Conservation (phyloP, 2,888 invertebrate species). For the Campoplex nolae region DNA sequence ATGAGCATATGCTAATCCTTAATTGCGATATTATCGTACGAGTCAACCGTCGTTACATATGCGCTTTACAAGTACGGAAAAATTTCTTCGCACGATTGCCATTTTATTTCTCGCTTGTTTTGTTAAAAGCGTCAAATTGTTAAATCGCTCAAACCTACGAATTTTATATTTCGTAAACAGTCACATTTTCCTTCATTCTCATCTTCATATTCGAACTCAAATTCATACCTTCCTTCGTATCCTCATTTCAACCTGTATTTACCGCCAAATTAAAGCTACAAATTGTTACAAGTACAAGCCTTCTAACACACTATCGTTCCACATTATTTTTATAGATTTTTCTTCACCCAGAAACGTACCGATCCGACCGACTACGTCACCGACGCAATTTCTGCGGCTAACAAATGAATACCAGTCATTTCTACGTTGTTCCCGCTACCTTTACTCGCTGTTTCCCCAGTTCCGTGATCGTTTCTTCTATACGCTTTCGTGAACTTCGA, state of each 20-base stretch:
- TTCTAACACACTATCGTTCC: not conserved
- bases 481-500: conserved; percentile 63
- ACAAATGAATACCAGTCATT: conserved; percentile 22
- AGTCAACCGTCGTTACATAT: too few relatives aligned
- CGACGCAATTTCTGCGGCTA: conserved; percentile 34
- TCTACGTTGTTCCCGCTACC: conserved; percentile 9
- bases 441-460: not conserved
- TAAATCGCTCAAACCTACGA: not conserved
- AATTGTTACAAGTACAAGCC: not conserved
- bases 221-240: not conserved
- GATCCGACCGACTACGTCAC: conserved; percentile 14
- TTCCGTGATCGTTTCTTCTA: conserved; percentile 60
- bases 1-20: conserved; percentile 15
- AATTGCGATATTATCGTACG: conserved; percentile 31
- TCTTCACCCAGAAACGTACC: conserved; percentile 13
- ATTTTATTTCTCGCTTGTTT: not conserved
- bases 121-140: not conserved
- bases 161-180: not conserved
- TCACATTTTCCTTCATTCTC: not conserved
- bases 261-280: not conserved
- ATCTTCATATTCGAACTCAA: not conserved
- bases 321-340: conserved; percentile 9
- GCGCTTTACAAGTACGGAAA: not conserved
- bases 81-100: not conserved
- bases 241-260: not conserved